A percentile compares a stretch with the other conserved stretches of the same genome.
These are phyloP conservation scores for Cyanoramphus novaezelandiae DNA, from an alignment of 2,113 vertebrate genomes.

Conservation along the genomic window DNA sequence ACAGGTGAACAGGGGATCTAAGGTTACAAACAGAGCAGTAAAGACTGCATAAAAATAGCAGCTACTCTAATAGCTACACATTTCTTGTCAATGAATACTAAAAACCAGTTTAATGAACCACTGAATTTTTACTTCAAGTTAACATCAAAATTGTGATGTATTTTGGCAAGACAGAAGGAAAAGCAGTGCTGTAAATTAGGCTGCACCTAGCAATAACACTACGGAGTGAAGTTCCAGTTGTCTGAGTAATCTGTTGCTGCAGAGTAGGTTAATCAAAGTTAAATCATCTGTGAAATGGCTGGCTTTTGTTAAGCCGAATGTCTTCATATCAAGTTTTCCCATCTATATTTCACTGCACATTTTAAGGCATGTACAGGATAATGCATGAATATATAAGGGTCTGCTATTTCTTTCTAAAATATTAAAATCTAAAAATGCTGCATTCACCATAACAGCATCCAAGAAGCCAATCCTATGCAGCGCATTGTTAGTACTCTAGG, in stretches of 20 bases:
- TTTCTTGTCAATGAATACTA: slow-evolving; percentile 72
- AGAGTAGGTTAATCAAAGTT: slow-evolving; percentile 81
- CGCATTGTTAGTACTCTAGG: background rate
- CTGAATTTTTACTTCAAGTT: slow-evolving; percentile 74
- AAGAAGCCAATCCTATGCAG: background rate
- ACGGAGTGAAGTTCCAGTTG: slow-evolving; percentile 76
- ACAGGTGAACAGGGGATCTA: slow-evolving; percentile 65
- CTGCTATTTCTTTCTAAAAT: background rate
- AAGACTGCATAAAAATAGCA: slow-evolving; percentile 70
- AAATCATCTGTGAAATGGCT: slow-evolving; percentile 85
- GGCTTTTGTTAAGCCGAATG: slow-evolving; percentile 78
- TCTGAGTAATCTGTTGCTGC: slow-evolving; percentile 76
- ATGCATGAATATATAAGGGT: background rate
- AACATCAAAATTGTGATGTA: slow-evolving; percentile 80
- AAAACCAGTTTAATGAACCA: slow-evolving; percentile 77
- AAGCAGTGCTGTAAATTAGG: slow-evolving; percentile 74
- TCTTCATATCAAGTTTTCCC: slow-evolving; percentile 66
- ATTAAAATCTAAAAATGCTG: background rate
- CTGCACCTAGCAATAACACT: slow-evolving; percentile 70
- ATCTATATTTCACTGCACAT: slow-evolving; percentile 51
- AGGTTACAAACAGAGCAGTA: slow-evolving; percentile 72
- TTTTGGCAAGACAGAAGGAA: slow-evolving; percentile 77
- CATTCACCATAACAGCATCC: background rate
- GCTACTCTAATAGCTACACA: slow-evolving; percentile 73
- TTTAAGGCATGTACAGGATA: slow-evolving; percentile 34